Percentiles rank a stretch among this genome's conserved stretches.
These are phyloP conservation scores for Caranx ignobilis DNA, from an alignment of 2,113 vertebrate species.

Conservation along the genomic window DNA sequence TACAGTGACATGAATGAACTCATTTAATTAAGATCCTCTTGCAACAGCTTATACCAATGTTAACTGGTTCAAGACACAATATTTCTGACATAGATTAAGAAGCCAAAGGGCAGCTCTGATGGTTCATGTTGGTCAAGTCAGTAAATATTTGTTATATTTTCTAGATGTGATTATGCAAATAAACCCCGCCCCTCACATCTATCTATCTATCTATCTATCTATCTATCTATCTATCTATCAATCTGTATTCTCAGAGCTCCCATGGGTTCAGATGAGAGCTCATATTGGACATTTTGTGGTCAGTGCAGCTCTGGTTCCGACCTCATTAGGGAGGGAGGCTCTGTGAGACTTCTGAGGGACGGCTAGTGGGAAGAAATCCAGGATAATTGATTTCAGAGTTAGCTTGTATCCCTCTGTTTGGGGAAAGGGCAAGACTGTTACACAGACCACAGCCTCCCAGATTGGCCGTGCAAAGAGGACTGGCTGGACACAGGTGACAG, in stretches of 20 bases:
- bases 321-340: constrained; percentile 39
- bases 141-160: constrained; percentile 5
- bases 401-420: constrained; percentile 36
- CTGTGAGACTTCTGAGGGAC: constrained; percentile 9
- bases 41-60: background rate
- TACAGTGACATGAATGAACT: background rate
- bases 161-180: constrained; percentile 21
- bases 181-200: background rate
- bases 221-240: background rate
- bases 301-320: constrained; percentile 36
- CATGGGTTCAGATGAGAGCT: constrained; percentile 5
- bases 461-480: constrained; percentile 19
- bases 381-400: constrained; percentile 57
- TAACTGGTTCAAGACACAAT: background rate
- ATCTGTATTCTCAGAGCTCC: background rate
- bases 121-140: background rate
- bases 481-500: constrained; percentile 14
- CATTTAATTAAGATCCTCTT: background rate
- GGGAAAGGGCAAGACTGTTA: constrained; percentile 42
- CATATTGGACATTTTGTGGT: constrained; percentile 11
- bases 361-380: constrained; percentile 39
- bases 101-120: constrained; percentile 1
- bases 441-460: constrained; percentile 18
- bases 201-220: too few relatives aligned
- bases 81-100: background rate